Evolutionary conservation across 1,140 invertebrate species (phyloP).

Genomic region (Periplaneta americana): DNA sequence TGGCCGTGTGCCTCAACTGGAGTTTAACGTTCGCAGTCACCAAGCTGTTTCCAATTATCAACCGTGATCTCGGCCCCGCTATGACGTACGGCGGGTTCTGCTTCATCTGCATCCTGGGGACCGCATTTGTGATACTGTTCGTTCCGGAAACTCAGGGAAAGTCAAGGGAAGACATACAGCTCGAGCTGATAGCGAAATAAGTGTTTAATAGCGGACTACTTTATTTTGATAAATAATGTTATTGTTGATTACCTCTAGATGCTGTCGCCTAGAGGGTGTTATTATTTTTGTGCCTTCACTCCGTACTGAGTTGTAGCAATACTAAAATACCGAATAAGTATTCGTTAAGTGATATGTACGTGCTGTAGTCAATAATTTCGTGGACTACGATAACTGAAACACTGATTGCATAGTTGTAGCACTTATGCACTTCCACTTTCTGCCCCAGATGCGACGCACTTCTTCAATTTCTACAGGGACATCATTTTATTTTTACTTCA

Average conservation of each 20-base stretch:
- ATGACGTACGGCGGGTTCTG: slow-evolving; percentile 47
- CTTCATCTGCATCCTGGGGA: slow-evolving; percentile 42
- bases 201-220: neutral
- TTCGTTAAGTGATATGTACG: neutral
- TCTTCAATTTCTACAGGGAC: too few relatives aligned
- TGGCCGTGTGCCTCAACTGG: slow-evolving; percentile 47
- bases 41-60: slow-evolving; percentile 41
- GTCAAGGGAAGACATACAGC: slow-evolving; percentile 46
- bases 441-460: too few relatives aligned
- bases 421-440: too few relatives aligned
- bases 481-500: too few relatives aligned
- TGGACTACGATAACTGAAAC: too few relatives aligned
- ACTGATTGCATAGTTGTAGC: too few relatives aligned
- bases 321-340: neutral
- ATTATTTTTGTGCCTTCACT: neutral
- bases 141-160: slow-evolving; percentile 56
- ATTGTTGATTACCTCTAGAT: neutral
- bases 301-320: neutral
- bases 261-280: neutral
- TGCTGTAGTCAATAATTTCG: too few relatives aligned
- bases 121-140: slow-evolving; percentile 43
- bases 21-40: slow-evolving; percentile 48
- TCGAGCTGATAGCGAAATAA: neutral
- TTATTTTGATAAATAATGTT: neutral
- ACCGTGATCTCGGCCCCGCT: slow-evolving; percentile 40